phyloP scores from a whole-genome alignment of 2,113 vertebrate genomes.

The human (Homo sapiens) region GRCh38 chr1:148937501-148938000 shows the following conservation, averaged over 20 bases:
- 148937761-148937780: conserved; percentile 84
- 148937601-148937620: neutral
- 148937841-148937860: conserved; percentile 53
- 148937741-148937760: conserved; percentile 87
- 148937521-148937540: neutral
- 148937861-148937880: conserved; percentile 82
- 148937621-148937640: neutral
- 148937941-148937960: neutral
- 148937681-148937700: neutral
- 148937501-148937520: neutral
- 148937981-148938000: neutral
- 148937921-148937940: neutral
- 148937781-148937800: conserved; percentile 85
- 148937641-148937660: neutral
- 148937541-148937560: neutral
- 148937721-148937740: conserved; percentile 1
- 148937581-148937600: neutral
- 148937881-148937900: neutral
- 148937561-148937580: neutral
- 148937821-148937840: conserved; percentile 80
- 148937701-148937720: neutral
- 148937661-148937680: neutral
- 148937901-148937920: neutral
- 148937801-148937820: conserved; percentile 85
- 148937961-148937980: neutral